These are phyloP conservation scores for Chromoteleia sp. DNA, from an alignment of 2,888 invertebrate species.

Conservation along the genomic window DNA sequence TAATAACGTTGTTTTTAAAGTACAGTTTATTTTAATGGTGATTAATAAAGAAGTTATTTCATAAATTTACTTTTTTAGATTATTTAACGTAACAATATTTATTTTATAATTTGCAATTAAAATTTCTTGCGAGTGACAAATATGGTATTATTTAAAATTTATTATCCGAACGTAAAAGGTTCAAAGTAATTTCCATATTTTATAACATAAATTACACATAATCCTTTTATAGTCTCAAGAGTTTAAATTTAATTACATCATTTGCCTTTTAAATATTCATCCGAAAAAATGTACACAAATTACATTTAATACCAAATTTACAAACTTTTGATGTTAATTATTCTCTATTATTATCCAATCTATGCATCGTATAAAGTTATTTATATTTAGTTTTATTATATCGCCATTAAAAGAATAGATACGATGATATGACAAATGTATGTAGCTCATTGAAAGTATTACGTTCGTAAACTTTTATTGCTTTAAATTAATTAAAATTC, in stretches of 20 bases:
- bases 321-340: constrained; percentile 18
- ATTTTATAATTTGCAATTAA: background rate
- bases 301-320: background rate
- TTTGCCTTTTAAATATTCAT: background rate
- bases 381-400: background rate
- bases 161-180: constrained; percentile 13
- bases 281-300: constrained; percentile 1
- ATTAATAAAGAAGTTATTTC: too few species aligned
- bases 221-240: constrained; percentile 15
- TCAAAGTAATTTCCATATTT: constrained; percentile 22
- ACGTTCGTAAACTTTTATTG: background rate
- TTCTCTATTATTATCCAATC: background rate
- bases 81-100: background rate
- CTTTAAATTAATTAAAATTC: too few species aligned
- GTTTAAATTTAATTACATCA: constrained; percentile 1
- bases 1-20: too few species aligned
- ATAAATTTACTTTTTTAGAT: too few species aligned
- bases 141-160: constrained; percentile 8
- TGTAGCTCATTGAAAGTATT: too few species aligned
- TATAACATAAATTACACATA: constrained; percentile 29
- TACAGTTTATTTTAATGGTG: too few species aligned
- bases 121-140: background rate
- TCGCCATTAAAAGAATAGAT: background rate
- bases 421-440: too few species aligned
- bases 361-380: background rate